phyloP scores from a whole-genome alignment of 2,888 invertebrate species.

The Coleophora deauratella region DNA sequence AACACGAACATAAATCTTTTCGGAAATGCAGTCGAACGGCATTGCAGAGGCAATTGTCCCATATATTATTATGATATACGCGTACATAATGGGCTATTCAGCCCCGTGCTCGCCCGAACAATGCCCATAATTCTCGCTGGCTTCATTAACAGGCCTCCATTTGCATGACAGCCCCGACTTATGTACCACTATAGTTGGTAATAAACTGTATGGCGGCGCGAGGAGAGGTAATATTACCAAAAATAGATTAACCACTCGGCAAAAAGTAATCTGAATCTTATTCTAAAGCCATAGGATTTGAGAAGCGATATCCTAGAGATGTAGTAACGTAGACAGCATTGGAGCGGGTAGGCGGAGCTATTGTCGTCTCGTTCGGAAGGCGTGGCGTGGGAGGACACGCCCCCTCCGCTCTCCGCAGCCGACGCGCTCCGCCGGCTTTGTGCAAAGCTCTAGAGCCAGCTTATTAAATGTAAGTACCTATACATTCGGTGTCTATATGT shows the following conservation, averaged over 20 bases:
- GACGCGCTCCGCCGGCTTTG: conserved; percentile 19
- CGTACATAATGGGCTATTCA: conserved; percentile 66
- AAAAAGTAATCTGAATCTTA: not conserved
- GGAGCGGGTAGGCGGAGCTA: conserved; percentile 49
- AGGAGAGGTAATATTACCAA: not conserved
- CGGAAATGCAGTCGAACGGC: conserved; percentile 49
- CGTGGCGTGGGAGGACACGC: conserved; percentile 54
- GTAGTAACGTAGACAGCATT: not conserved
- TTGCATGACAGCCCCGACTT: conserved; percentile 65
- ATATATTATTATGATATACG: conserved; percentile 68
- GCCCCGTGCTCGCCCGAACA: conserved; percentile 62
- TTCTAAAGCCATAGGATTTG: no score
- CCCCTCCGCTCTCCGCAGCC: conserved; percentile 22
- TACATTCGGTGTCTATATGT: not conserved
- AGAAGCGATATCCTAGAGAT: no score
- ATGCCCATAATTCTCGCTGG: conserved; percentile 69
- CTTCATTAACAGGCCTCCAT: conserved; percentile 73
- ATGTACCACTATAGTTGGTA: conserved; percentile 47
- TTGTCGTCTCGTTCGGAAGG: conserved; percentile 52
- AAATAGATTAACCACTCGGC: no score
- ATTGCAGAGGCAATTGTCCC: conserved; percentile 54
- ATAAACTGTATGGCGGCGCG: conserved; percentile 40
- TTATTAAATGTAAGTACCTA: not conserved
- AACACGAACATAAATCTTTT: conserved; percentile 28
- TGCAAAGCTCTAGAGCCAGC: not conserved